Evolutionary conservation across 2,797 vertebrate genomes (phyloP).

Genomic region (Pseudopleuronectes americanus): DNA sequence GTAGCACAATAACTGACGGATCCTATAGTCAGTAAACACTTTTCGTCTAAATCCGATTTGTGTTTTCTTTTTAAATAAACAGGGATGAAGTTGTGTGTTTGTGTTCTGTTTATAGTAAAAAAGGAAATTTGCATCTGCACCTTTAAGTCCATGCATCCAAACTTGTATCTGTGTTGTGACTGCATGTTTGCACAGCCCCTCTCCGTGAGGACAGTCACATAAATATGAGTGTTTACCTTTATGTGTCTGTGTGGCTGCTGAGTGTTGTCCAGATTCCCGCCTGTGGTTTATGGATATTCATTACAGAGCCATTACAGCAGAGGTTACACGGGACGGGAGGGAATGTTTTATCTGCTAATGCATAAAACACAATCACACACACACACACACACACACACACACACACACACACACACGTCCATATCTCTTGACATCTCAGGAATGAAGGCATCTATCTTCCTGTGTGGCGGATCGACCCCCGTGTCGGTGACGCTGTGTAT

Average conservation of each 20-base stretch:
- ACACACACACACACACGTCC: slow-evolving; percentile 37
- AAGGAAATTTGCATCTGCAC: background rate
- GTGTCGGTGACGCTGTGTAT: slow-evolving; percentile 17
- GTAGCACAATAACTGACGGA: too few species aligned
- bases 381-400: slow-evolving; percentile 20
- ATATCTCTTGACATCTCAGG: slow-evolving; percentile 52
- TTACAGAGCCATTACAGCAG: slow-evolving; percentile 77
- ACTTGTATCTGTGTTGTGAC: background rate
- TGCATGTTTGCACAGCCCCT: background rate
- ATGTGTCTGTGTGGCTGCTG: slow-evolving; percentile 27
- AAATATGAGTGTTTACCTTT: background rate
- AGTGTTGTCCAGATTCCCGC: slow-evolving; percentile 59
- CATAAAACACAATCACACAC: slow-evolving; percentile 51
- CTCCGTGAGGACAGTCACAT: background rate
- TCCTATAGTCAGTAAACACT: too few species aligned
- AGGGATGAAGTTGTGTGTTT: too few species aligned
- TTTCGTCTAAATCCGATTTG: slow-evolving; percentile 19
- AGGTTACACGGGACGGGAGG: slow-evolving; percentile 74
- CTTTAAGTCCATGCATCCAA: background rate
- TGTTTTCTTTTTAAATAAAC: slow-evolving; percentile 22
- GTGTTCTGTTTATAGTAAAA: background rate
- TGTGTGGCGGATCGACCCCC: slow-evolving; percentile 48
- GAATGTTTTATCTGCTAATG: slow-evolving; percentile 71
- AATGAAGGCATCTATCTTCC: slow-evolving; percentile 73
- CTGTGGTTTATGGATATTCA: slow-evolving; percentile 80